Base-by-base conservation (phyloP, 2,888 invertebrate genomes). In the Melanotus villosus region DNA sequence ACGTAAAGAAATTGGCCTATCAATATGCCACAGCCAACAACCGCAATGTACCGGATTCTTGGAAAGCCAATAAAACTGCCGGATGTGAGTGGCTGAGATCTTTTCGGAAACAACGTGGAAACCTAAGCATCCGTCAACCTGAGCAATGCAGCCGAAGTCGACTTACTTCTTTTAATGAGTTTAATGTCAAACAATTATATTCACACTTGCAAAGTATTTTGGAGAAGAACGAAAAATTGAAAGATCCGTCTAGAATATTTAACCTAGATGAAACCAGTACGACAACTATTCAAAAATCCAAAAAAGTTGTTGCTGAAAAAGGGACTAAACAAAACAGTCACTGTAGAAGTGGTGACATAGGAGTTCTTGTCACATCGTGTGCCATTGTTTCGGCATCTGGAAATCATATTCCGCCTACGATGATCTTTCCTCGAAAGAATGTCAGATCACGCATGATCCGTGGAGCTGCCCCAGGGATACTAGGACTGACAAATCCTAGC, bases 391-490 rank as follows among this genome's bases (percentile, higher is more conserved):
- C 32, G 32, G 32, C 32, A 32, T 32, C 32, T 32, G 32, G 32
- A 32, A 32, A 32, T 3, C 32, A 32, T 9, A 68, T 81, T 34
- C 81, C 80, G 14, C 81, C 83, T 18, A 79, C 73, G 6, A 77
- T 82, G 74, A 73, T 83, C 1, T 84, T 83, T 67, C 80, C n/a
- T n/a, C n/a, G n/a, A n/a, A n/a, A n/a, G n/a, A n/a, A n/a, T n/a
- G n/a, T n/a, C n/a, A n/a, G n/a, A 81, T 0, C 73, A 82, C 21
- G 78, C 77, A 81, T 81, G 80, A 65, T 81, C 16, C 75, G 73
- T 66, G 80, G 78, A 71, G 82, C 81, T 52, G 81, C 81, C 58
- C 65, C 78, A 58, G 81, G 81, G 38, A 79, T 80, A 36, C 70
- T 82, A 21, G 82, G 80, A 38, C 77, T 76, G 70, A 76, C 78